Percentiles rank a stretch among this genome's conserved stretches.
These are phyloP conservation scores for Threskiornis aethiopicus DNA, from an alignment of 2,797 vertebrate genomes.

Conservation along the genomic window DNA sequence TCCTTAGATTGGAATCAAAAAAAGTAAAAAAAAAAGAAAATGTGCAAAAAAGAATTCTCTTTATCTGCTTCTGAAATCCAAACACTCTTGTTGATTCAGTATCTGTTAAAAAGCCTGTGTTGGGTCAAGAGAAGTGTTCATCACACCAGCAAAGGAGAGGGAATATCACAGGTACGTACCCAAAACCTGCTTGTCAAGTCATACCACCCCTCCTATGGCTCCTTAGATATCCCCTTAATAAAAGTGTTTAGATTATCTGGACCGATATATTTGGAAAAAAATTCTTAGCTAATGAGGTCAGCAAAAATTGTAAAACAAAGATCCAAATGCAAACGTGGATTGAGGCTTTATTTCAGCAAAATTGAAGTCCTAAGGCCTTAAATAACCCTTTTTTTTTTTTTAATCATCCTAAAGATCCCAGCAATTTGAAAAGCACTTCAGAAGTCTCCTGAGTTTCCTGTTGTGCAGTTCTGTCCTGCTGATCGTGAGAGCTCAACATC, in stretches of 20 bases:
- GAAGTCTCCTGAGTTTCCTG: neutral
- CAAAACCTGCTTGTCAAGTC: neutral
- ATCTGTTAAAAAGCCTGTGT: neutral
- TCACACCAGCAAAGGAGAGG: neutral
- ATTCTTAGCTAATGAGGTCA: neutral
- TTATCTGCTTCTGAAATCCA: neutral
- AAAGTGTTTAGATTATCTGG: neutral
- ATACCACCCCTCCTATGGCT: neutral
- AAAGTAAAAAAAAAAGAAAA: neutral
- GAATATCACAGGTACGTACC: neutral
- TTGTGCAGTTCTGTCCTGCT: neutral
- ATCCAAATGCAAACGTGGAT: neutral
- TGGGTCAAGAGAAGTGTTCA: neutral
- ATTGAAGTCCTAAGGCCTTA: neutral
- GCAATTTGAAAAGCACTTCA: neutral
- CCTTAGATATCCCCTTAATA: neutral
- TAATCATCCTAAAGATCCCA: neutral
- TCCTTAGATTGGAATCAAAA: neutral
- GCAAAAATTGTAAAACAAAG: neutral
- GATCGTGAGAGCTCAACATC: neutral
- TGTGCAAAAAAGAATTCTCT: neutral
- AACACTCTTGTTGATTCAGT: neutral
- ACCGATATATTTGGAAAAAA: neutral
- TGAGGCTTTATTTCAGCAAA: neutral
- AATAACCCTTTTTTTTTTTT: neutral